Evolutionary conservation across 2,888 invertebrate species (phyloP).

Genomic region (Xanthorhoe spadicearia): DNA sequence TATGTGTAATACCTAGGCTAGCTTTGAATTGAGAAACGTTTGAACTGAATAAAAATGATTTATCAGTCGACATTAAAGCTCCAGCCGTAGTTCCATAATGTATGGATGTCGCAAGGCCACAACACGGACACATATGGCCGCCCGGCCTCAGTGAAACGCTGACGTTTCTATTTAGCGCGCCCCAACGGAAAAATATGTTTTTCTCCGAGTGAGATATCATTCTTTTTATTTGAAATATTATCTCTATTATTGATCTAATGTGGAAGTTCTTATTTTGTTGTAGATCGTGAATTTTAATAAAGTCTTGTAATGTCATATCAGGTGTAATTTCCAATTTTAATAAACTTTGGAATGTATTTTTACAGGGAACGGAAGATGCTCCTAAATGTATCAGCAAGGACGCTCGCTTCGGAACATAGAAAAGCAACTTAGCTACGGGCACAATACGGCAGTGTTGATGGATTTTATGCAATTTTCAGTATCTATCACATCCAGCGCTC

Average conservation of each 20-base stretch:
- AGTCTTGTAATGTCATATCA: not conserved
- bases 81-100: constrained; percentile 35
- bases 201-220: constrained; percentile 50
- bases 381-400: constrained; percentile 33
- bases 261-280: constrained; percentile 6
- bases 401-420: constrained; percentile 47
- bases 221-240: constrained; percentile 54
- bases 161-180: constrained; percentile 60
- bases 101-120: constrained; percentile 39
- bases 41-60: constrained; percentile 23
- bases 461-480: constrained; percentile 85
- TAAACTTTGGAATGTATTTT: constrained; percentile 1
- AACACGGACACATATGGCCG: constrained; percentile 61
- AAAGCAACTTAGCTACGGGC: constrained; percentile 54
- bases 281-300: constrained; percentile 2
- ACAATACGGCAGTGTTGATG: constrained; percentile 79
- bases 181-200: constrained; percentile 64
- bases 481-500: constrained; percentile 81
- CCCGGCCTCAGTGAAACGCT: constrained; percentile 58
- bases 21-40: constrained; percentile 7
- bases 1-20: not conserved
- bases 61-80: constrained; percentile 21
- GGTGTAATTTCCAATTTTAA: not conserved
- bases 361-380: not conserved
- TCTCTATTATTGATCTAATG: constrained; percentile 49